Conservation (phyloP, 2,888 invertebrate genomes). For the Bruchidius siliquastri region DNA sequence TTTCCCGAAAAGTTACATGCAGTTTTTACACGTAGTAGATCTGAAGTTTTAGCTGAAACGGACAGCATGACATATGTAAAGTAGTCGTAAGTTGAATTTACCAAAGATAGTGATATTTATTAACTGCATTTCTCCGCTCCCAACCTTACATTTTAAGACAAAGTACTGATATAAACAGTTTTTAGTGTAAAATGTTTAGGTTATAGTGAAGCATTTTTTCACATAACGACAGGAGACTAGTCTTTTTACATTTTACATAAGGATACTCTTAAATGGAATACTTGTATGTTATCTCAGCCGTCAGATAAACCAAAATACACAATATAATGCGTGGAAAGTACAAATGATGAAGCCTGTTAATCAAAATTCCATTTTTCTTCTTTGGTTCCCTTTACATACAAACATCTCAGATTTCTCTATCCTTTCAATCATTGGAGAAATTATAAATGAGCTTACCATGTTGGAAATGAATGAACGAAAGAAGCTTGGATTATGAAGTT, state of each 20-base stretch:
- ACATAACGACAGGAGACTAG: conserved; percentile 29
- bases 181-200: conserved; percentile 13
- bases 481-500: too few species aligned
- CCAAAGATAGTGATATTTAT: conserved; percentile 45
- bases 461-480: too few species aligned
- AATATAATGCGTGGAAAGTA: too few species aligned
- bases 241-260: conserved; percentile 28
- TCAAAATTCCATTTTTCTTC: too few species aligned
- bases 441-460: too few species aligned
- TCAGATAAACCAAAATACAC: too few species aligned
- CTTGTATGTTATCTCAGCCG: conserved; percentile 10
- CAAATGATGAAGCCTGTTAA: too few species aligned
- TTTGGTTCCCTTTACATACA: too few species aligned
- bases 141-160: not conserved
- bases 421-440: too few species aligned
- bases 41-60: not conserved
- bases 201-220: conserved; percentile 24
- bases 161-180: conserved; percentile 1
- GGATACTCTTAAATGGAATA: conserved; percentile 21
- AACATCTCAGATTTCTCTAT: too few species aligned
- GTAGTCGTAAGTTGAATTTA: conserved; percentile 39
- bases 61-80: conserved; percentile 3
- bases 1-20: not conserved
- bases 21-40: not conserved
- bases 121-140: conserved; percentile 18